Conservation (phyloP, 2,113 vertebrate genomes). For the Bubo blakistoni region DNA sequence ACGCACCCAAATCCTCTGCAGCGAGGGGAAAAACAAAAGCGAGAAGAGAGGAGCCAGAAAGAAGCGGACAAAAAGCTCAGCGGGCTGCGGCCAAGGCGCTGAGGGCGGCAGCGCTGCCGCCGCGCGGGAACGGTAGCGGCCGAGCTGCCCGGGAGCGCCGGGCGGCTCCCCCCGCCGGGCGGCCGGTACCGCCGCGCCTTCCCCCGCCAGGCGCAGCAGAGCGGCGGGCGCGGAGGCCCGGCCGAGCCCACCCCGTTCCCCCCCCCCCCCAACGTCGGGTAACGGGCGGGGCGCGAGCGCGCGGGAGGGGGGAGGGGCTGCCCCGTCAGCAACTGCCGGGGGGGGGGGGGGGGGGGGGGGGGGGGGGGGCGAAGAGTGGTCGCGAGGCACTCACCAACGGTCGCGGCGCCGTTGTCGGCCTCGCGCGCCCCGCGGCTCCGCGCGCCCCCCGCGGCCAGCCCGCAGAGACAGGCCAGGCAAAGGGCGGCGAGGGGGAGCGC, state of each 20-base stretch:
- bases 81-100: not conserved
- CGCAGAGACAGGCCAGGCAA: not conserved
- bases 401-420: accelerated
- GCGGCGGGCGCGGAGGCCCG: no score
- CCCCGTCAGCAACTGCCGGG: not conserved
- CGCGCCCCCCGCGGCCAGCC: not conserved
- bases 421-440: no score
- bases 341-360: not conserved
- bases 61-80: not conserved
- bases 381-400: not conserved
- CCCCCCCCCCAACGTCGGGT: no score
- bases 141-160: not conserved
- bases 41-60: not conserved
- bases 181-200: no score
- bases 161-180: not conserved
- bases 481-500: not conserved
- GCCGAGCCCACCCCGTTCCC: not conserved
- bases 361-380: no score
- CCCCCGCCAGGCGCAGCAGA: not conserved
- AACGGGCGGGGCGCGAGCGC: not conserved
- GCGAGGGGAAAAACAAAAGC: not conserved
- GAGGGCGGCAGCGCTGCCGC: not conserved
- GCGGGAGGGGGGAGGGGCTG: not conserved
- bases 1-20: accelerated
- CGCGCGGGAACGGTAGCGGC: no score